Evolutionary conservation across 1,140 invertebrate species (phyloP).

Genomic region (Anagrus nilaparvatae): DNA sequence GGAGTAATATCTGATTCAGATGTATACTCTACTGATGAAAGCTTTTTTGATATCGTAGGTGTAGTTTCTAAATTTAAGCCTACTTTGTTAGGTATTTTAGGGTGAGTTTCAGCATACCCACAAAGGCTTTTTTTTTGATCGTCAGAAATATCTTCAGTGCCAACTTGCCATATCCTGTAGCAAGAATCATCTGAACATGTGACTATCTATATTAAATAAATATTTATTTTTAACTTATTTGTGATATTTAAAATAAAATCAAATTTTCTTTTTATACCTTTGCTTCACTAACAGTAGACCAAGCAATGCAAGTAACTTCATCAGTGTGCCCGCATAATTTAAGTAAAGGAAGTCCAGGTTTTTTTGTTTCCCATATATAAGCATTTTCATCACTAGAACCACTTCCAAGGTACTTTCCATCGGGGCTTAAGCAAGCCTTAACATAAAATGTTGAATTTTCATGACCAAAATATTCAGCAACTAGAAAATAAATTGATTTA

Average conservation of each 20-base stretch:
- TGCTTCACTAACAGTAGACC: slow-evolving; percentile 48
- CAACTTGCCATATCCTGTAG: slow-evolving; percentile 65
- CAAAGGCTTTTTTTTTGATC: slow-evolving; percentile 39
- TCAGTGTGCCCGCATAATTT: slow-evolving; percentile 63
- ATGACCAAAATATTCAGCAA: slow-evolving; percentile 49
- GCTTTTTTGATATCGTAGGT: slow-evolving; percentile 21
- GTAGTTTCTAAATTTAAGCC: slow-evolving; percentile 26
- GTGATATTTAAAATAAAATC: neutral
- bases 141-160: slow-evolving; percentile 43
- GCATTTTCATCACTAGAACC: slow-evolving; percentile 76
- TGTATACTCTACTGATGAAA: slow-evolving; percentile 18
- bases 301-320: slow-evolving; percentile 77
- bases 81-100: slow-evolving; percentile 13
- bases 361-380: slow-evolving; percentile 70
- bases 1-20: slow-evolving; percentile 23
- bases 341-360: slow-evolving; percentile 51
- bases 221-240: neutral
- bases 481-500: slow-evolving; percentile 19
- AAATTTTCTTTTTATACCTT: slow-evolving; percentile 34
- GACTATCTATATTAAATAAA: slow-evolving; percentile 45
- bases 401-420: slow-evolving; percentile 68
- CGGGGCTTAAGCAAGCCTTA: slow-evolving; percentile 66
- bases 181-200: slow-evolving; percentile 72
- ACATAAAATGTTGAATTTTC: slow-evolving; percentile 73
- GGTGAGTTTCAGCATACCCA: slow-evolving; percentile 46